Percentiles rank a stretch among this genome's conserved stretches.
Conservation (phyloP, 2,888 invertebrate genomes). For the Noctua fimbriata region DNA sequence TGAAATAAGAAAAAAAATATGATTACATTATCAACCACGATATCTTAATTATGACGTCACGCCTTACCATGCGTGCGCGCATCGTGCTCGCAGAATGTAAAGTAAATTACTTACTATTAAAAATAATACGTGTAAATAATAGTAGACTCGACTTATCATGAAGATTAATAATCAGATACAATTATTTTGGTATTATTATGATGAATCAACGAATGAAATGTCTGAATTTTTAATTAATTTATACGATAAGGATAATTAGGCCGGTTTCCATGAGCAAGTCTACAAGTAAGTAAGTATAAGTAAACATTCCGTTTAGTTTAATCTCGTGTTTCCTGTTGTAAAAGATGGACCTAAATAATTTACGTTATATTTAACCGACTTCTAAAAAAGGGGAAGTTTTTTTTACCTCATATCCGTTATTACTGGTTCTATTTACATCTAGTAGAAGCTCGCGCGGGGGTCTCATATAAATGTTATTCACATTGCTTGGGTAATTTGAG, state of each 20-base stretch:
- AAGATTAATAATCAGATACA: constrained; percentile 11
- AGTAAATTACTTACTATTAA: constrained; percentile 37
- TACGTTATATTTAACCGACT: neutral
- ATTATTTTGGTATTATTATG: constrained; percentile 14
- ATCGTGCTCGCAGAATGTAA: constrained; percentile 41
- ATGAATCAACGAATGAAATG: constrained; percentile 15
- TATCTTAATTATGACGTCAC: constrained; percentile 34
- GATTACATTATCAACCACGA: constrained; percentile 39
- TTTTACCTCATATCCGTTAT: no score
- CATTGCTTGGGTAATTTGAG: no score
- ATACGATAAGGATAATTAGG: neutral
- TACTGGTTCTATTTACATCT: no score
- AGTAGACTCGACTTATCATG: constrained; percentile 27
- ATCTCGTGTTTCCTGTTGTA: neutral
- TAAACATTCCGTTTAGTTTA: neutral
- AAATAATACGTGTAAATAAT: constrained; percentile 29
- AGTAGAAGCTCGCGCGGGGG: no score
- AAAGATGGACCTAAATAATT: neutral
- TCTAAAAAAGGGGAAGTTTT: no score
- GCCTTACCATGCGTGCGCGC: constrained; percentile 44
- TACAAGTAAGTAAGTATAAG: no score
- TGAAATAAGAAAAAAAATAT: constrained; percentile 12
- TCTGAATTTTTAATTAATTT: neutral
- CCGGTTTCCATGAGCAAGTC: neutral
- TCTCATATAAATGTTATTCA: no score